A percentile compares a stretch with the other conserved stretches of the same genome.
Evolutionary conservation across 2,113 vertebrate genomes (phyloP).

Genomic region (Origma solitaria): DNA sequence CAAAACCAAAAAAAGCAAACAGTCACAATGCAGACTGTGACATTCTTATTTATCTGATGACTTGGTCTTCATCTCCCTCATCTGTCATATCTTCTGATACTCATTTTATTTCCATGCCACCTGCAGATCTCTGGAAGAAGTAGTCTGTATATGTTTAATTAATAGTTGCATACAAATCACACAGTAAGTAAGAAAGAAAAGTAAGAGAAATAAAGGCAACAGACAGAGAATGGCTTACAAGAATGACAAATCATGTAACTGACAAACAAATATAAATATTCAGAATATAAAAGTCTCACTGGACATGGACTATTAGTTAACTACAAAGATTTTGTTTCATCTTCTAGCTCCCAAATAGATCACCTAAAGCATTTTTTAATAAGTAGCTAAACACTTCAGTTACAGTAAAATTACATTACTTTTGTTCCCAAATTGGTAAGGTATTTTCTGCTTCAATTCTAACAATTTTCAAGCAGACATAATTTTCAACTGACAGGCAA

Average conservation of each 20-base stretch:
- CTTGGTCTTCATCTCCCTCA: not conserved
- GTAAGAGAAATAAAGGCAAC: not conserved
- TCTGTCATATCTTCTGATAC: not conserved
- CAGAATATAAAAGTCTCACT: not conserved
- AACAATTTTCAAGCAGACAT: not conserved
- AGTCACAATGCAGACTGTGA: not conserved
- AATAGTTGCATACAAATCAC: not conserved
- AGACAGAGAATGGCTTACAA: not conserved
- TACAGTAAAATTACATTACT: not conserved
- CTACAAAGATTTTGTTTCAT: not conserved
- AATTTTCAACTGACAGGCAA: not conserved
- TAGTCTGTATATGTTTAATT: not conserved
- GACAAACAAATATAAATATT: not conserved
- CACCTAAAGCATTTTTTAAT: not conserved
- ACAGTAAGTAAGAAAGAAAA: not conserved
- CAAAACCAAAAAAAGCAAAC: not conserved
- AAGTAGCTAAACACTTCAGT: not conserved
- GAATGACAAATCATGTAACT: not conserved
- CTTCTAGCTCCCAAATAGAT: not conserved
- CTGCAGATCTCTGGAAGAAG: not conserved
- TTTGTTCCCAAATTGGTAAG: not conserved
- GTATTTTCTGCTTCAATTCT: not conserved
- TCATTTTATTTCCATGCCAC: not conserved
- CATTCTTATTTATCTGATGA: not conserved
- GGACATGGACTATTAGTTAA: not conserved